Percentiles rank a stretch among this genome's conserved stretches.
These are phyloP conservation scores for Barypeithes pellucidus DNA, from an alignment of 2,888 invertebrate genomes.

Conservation along the genomic window DNA sequence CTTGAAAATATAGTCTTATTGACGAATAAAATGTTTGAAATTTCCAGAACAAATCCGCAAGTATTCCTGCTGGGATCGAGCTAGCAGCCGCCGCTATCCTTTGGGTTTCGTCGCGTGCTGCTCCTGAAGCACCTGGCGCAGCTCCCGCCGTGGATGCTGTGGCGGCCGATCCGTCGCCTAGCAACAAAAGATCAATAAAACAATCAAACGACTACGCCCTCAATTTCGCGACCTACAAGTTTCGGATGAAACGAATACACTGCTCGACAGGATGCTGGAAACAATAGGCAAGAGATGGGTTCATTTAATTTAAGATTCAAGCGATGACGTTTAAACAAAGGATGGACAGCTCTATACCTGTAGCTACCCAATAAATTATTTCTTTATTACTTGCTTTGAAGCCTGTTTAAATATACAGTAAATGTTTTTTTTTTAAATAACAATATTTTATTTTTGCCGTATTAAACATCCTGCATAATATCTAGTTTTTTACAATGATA, in stretches of 20 bases:
- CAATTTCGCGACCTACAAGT: slow-evolving; percentile 54
- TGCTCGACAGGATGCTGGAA: slow-evolving; percentile 16
- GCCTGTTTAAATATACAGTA: no score
- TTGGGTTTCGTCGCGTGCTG: slow-evolving; percentile 46
- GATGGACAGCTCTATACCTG: no score
- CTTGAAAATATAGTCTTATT: no score
- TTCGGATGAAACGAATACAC: slow-evolving; percentile 26
- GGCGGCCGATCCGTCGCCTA: slow-evolving; percentile 62
- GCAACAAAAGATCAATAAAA: slow-evolving; percentile 69
- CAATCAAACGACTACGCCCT: slow-evolving; percentile 68
- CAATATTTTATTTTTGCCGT: no score
- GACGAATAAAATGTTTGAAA: not conserved
- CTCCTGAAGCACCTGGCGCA: slow-evolving; percentile 57
- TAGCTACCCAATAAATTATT: no score
- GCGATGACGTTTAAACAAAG: no score
- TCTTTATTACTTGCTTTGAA: no score
- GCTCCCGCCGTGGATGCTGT: slow-evolving; percentile 61
- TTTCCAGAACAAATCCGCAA: not conserved
- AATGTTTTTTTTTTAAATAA: no score
- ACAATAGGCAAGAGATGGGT: not conserved
- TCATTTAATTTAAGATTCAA: not conserved
- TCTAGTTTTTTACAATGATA: no score
- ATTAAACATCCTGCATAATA: no score
- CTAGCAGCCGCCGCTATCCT: slow-evolving; percentile 9
- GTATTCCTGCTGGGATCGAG: slow-evolving; percentile 6